Percentiles rank a stretch among this genome's conserved stretches.
These are phyloP conservation scores for Oreochromis niloticus DNA, from an alignment of 2,113 vertebrate species.

Conservation along the genomic window DNA sequence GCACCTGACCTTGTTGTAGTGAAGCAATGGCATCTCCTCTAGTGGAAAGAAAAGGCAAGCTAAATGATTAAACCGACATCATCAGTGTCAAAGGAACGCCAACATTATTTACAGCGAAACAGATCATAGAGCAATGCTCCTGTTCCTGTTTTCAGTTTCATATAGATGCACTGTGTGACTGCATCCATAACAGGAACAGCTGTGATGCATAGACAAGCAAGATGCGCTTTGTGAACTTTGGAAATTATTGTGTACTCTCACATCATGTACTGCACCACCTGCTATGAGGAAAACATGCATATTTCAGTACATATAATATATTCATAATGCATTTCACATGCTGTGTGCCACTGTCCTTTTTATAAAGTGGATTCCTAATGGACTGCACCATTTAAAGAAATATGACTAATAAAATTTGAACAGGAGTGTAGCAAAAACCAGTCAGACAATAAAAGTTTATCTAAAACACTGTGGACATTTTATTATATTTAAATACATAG, in stretches of 20 bases:
- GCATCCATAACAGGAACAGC: background rate
- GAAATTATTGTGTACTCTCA: background rate
- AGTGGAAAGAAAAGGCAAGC: background rate
- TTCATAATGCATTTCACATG: conserved; percentile 38
- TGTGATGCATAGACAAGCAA: background rate
- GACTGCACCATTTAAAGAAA: background rate
- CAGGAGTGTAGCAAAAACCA: background rate
- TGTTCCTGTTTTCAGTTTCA: background rate
- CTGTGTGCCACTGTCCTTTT: background rate
- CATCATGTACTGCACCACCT: background rate
- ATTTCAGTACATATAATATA: conserved; percentile 42
- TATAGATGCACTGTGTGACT: background rate
- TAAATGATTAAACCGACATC: background rate
- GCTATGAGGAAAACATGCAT: conserved; percentile 3
- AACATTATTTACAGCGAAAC: background rate
- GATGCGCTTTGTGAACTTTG: background rate
- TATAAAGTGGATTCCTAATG: conserved; percentile 3
- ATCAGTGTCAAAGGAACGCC: background rate
- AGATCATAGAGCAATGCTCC: background rate
- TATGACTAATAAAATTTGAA: background rate
- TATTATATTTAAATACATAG: conserved; percentile 75
- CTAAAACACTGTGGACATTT: conserved; percentile 64
- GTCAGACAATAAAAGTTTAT: conserved; percentile 14
- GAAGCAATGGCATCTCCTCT: background rate
- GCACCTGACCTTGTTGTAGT: background rate